Evolutionary conservation across 1,140 invertebrate genomes (phyloP), one percentile per base, ranked within the genome.

Genomic region (Pachypsylla venusta): DNA sequence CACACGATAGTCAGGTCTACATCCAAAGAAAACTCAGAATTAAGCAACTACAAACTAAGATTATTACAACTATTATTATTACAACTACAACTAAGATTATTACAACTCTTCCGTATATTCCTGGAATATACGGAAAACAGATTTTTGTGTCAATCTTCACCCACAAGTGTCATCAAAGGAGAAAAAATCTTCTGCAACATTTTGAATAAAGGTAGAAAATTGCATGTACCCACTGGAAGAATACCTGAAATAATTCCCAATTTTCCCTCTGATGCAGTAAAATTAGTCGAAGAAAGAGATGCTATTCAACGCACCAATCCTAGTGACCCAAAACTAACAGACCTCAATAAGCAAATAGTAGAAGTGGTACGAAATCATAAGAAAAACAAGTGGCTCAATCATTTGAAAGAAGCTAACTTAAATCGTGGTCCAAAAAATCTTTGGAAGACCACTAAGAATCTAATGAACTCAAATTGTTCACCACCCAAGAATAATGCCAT

Each of bases 271-370:
- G 54, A 55, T 16, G 54, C 54, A 25, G 25, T 55, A 20, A 55
- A 55, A 20, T 26, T 55, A n/a, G 30, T n/a, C 7, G 26, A 3
- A 22, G 26, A 26, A 55, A 26, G 54, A 55, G 26, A 12, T 12
- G 16, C 5, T 25, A 22, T 26, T 16, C 22, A 26, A 26, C 22
- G 24, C 14, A 26, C 22, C 22, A 26, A 55, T 2, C 54, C 54
- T n/a, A 22, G 16, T 22, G 54, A 55, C 26, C 54, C 54, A 5
- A 26, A 25, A 5, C n/a, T 55, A 24, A 3, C 19, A 20, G 16
- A 14, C 54, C 24, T 55, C n/a, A 55, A 55, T 55, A 22, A 55
- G 54, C 54, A 55, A 55, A 55, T 55, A 22, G 10, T n/a, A 25
- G 26, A 26, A 55, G n/a, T 26, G 25, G 54, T 55, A 26, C 22